A percentile compares a stretch with the other conserved stretches of the same genome.
These are phyloP conservation scores for Drosophila sechellia DNA, from an alignment of 1,140 invertebrate genomes.

Conservation along the genomic window DNA sequence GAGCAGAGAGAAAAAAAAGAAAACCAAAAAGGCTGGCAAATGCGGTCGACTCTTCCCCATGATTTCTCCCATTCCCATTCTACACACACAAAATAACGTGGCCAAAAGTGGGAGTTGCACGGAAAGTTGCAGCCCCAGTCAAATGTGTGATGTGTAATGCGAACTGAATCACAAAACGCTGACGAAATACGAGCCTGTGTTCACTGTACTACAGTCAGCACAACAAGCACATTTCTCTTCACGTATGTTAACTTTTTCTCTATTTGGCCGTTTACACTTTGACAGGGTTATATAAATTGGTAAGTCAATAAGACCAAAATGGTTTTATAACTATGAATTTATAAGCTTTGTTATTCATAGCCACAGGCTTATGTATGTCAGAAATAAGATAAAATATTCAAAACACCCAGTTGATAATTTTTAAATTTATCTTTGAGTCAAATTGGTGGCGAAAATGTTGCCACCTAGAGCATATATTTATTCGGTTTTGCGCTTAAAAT, in stretches of 20 bases:
- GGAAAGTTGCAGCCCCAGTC: conserved; percentile 49
- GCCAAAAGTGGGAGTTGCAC: conserved; percentile 13
- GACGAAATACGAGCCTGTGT: conserved; percentile 59
- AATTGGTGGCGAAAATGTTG: too few relatives aligned
- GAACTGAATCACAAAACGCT: conserved; percentile 51
- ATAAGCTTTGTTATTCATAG: too few relatives aligned
- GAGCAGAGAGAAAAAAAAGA: conserved; percentile 27
- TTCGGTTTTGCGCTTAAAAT: conserved; percentile 16
- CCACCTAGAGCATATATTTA: not conserved
- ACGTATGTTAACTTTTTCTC: conserved; percentile 17
- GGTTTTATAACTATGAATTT: not conserved
- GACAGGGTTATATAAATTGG: not conserved
- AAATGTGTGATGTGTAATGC: conserved; percentile 56
- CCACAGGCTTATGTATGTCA: too few relatives aligned
- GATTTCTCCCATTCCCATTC: conserved; percentile 4
- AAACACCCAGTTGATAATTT: too few relatives aligned
- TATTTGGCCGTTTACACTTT: conserved; percentile 2
- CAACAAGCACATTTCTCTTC: conserved; percentile 32
- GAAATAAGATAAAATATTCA: too few relatives aligned
- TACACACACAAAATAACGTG: conserved; percentile 16
- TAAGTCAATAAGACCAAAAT: too few relatives aligned
- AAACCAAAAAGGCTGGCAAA: conserved; percentile 56
- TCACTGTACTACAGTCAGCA: conserved; percentile 41
- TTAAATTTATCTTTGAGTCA: not conserved
- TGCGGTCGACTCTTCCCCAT: conserved; percentile 48